A percentile compares a stretch with the other conserved stretches of the same genome.
These are phyloP conservation scores for Gasteruption jaculator DNA, from an alignment of 2,888 invertebrate species.

Conservation along the genomic window DNA sequence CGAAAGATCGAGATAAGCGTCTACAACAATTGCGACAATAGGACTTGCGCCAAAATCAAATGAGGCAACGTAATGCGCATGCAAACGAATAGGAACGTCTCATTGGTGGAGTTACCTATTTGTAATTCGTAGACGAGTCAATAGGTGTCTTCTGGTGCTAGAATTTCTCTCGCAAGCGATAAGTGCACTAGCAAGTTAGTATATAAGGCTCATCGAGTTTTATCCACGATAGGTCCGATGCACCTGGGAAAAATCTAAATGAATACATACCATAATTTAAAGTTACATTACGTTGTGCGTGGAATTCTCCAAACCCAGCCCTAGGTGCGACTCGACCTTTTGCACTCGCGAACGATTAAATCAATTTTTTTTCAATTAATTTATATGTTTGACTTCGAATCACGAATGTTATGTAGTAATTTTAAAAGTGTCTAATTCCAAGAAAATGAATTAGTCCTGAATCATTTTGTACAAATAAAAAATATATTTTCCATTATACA, in stretches of 20 bases:
- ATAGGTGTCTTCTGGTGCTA: slow-evolving; percentile 23
- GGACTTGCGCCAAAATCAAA: too few relatives aligned
- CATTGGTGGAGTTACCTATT: too few relatives aligned
- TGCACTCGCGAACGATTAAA: slow-evolving; percentile 16
- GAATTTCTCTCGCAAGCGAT: slow-evolving; percentile 23
- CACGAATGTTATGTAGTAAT: background rate
- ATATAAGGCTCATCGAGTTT: slow-evolving; percentile 23
- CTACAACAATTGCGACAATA: too few relatives aligned
- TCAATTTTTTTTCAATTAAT: slow-evolving; percentile 10
- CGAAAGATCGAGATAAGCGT: too few relatives aligned
- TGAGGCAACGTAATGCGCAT: too few relatives aligned
- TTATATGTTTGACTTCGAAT: slow-evolving; percentile 10
- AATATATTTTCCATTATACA: too few relatives aligned
- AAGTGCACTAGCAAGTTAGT: background rate
- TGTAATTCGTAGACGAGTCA: background rate
- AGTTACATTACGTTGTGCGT: slow-evolving; percentile 32
- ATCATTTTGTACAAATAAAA: too few relatives aligned
- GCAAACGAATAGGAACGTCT: too few relatives aligned
- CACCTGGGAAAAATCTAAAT: slow-evolving; percentile 35
- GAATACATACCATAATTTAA: slow-evolving; percentile 27
- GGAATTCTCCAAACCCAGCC: slow-evolving; percentile 28
- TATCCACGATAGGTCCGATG: slow-evolving; percentile 28
- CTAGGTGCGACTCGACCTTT: slow-evolving; percentile 38
- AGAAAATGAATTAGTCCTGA: too few relatives aligned
- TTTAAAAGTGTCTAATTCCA: background rate